Base-by-base conservation (phyloP, 2,797 vertebrate genomes). In the Rhabdomys pumilio region DNA sequence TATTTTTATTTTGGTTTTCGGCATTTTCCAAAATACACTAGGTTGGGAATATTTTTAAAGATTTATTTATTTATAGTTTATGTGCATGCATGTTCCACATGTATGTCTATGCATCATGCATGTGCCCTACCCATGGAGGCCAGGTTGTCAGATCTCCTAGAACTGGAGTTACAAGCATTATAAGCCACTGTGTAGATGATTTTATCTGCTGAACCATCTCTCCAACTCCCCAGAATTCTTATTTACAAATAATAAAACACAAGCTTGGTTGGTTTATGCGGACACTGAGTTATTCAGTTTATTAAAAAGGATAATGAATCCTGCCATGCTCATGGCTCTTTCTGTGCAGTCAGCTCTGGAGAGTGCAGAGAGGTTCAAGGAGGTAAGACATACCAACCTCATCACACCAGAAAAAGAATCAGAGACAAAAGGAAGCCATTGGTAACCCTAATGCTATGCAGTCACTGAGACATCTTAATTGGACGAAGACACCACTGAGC, bases 271-370 rank as follows among this genome's bases (percentile, higher is more conserved):
- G 59, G 26, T 34, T 47, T 34, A 19, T 31, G 34, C 3, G 53
- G 87, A 96, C 86, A 79, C 79, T 69, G 61, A 38, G 31, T 69
- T 67, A 31, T 15, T 61, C 14, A 1, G 1, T 69, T 57, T 85
- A 79, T 63, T 38, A 4, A 55, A 31, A 20, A 50, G 38, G 79
- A 7, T 50, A 13, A 53, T 59, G 59, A 67, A 57, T 4, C 67
- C 31, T 44, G 50, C 10, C 17, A 17, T 22, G 17, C 5, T 19
- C 55, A 8, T 47, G 13, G 6, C 24, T n/a, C 75, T 24, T 84
- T 26, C 7, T 1, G 0, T 1, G 38, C 2, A 0, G 24, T 34
- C 65, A 3, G 6, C 8, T 38, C 77, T 17, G n/a, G 29, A 2
- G 61, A 85, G 11, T 24, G 44, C 31, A 47, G 13, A 41, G n/a